Conservation (phyloP, 2,888 invertebrate species). For the Synanthedon tipuliformis region DNA sequence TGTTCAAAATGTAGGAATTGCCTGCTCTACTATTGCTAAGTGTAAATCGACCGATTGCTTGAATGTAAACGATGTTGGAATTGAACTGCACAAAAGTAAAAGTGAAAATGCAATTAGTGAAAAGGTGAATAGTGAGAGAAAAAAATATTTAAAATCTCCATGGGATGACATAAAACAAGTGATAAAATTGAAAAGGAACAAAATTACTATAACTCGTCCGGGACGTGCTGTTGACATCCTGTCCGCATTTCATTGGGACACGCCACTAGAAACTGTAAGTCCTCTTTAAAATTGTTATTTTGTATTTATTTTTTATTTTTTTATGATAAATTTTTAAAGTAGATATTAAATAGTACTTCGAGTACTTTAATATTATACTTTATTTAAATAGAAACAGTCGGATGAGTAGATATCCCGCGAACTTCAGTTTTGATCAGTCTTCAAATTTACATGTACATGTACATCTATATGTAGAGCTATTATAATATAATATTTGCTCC, state of each 20-base stretch:
- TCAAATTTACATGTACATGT: no score
- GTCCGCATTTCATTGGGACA: slow-evolving; percentile 35
- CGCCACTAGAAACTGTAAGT: slow-evolving; percentile 44
- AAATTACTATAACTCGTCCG: slow-evolving; percentile 31
- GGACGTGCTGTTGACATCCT: slow-evolving; percentile 30
- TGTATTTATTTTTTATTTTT: not conserved
- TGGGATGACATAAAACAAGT: slow-evolving; percentile 38
- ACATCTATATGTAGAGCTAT: no score
- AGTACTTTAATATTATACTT: no score
- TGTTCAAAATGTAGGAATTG: slow-evolving; percentile 11
- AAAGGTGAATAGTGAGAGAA: slow-evolving; percentile 7
- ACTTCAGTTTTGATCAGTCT: no score
- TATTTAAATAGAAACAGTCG: not conserved
- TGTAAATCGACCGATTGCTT: slow-evolving; percentile 29
- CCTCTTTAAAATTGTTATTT: not conserved
- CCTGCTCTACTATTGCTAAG: slow-evolving; percentile 17
- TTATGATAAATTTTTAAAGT: not conserved
- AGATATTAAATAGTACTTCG: no score
- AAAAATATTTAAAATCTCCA: slow-evolving; percentile 19
- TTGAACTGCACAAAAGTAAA: slow-evolving; percentile 21
- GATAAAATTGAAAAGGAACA: slow-evolving; percentile 26
- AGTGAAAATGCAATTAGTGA: slow-evolving; percentile 23
- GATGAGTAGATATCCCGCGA: no score
- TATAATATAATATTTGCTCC: no score
- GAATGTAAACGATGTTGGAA: slow-evolving; percentile 12